phyloP scores from a whole-genome alignment of 2,113 vertebrate genomes.

The Isichthys henryi region DNA sequence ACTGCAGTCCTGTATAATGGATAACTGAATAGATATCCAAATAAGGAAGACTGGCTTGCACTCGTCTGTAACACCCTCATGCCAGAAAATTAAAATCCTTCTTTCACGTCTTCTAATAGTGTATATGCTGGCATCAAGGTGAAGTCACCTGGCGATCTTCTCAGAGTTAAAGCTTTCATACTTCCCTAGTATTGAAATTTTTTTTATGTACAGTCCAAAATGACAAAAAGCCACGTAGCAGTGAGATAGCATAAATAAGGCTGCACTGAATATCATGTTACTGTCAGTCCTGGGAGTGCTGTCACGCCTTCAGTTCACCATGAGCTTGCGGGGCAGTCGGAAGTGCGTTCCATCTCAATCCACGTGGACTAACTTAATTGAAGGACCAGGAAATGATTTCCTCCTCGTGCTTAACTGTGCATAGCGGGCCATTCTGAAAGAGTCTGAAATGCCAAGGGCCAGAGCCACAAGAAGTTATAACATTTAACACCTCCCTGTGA shows the following conservation, averaged over 20 bases:
- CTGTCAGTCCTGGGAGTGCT: not conserved
- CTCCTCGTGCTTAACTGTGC: too few relatives aligned
- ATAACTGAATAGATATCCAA: not conserved
- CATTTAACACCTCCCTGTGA: slow-evolving; percentile 18
- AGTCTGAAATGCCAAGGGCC: slow-evolving; percentile 17
- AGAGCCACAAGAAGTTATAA: slow-evolving; percentile 17
- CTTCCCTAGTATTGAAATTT: not conserved
- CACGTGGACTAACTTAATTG: not conserved
- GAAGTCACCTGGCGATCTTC: not conserved
- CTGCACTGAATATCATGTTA: not conserved
- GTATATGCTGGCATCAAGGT: not conserved
- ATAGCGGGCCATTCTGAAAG: not conserved
- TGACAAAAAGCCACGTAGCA: not conserved
- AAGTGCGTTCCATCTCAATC: not conserved
- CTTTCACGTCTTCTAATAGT: not conserved
- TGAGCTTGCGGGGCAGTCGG: not conserved
- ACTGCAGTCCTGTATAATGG: not conserved
- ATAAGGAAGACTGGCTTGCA: not conserved
- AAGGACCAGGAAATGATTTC: not conserved
- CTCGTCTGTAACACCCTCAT: not conserved
- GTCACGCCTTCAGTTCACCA: not conserved
- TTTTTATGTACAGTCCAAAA: not conserved
- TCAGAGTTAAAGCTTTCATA: not conserved
- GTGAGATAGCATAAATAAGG: not conserved
- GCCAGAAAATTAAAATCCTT: not conserved